Base-by-base conservation (phyloP, 2,113 vertebrate species). In the Orthonyx spaldingii region DNA sequence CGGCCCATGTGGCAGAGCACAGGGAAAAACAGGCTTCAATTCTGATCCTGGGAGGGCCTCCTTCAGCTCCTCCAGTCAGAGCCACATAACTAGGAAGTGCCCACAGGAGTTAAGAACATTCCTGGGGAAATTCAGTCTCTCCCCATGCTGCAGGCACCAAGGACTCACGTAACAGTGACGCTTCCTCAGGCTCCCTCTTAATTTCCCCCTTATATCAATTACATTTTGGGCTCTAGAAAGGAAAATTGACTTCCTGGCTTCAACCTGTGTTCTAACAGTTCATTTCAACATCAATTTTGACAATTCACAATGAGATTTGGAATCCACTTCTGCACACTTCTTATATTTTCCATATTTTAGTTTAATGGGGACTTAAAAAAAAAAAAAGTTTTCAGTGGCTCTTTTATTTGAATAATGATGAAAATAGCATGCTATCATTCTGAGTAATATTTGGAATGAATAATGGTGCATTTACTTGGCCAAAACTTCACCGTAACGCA, bases 71-170 rank as follows among this genome's bases (percentile, higher is more conserved):
- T 68, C 33, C 35, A 11, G 16, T 28, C 79, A 66, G 1, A 87
- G 32, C 2, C 39, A 50, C 0, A 0, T 6, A 19, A 72, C 24
- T 15, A 59, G 26, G 23, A 13, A 72, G 59, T 0, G 1, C 11
- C 32, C 66, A 57, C 5, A 37, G 41, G 44, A 61, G 71, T 0
- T 0, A 13, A 53, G 14, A 70, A 59, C 13, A 4, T 57, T 41
- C 16, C 59, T 33, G n/a, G 23, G 4, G 46, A 86, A 87, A 70
- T 61, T 44, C 42, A 75, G 35, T 23, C 53, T 35, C 15, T 66
- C 35, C 33, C 22, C 32, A 59, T 5, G 10, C 30, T 23, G 33
- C 24, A 93, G 64, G 47, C 32, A 65, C 16, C 1, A 2, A 64
- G 5, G 39, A 35, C 35, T 77, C 46, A 27, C 35, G n/a, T n/a